Percentiles rank a stretch among this genome's conserved stretches.
Evolutionary conservation across 2,113 vertebrate genomes (phyloP).

Genomic region (Oophaga pumilio): DNA sequence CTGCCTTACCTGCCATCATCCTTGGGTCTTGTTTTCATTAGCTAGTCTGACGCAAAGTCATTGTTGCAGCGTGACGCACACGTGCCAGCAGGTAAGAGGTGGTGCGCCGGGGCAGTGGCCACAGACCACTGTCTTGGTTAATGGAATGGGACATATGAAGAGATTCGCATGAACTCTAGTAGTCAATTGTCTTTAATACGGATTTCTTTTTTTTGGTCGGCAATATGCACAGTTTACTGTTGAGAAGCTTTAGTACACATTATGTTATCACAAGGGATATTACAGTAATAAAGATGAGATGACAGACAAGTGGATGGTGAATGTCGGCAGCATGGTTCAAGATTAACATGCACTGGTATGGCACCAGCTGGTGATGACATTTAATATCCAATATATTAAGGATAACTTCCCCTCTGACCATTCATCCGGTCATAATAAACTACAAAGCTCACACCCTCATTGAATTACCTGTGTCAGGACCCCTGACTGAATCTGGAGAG

Average conservation of each 20-base stretch:
- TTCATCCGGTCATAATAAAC: neutral
- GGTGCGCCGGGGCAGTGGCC: too few species aligned
- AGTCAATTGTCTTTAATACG: neutral
- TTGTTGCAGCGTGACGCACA: too few species aligned
- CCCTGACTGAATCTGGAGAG: conserved; percentile 93
- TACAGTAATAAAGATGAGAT: neutral
- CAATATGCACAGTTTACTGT: neutral
- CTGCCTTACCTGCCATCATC: too few species aligned
- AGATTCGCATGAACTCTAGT: too few species aligned
- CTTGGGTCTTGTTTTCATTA: too few species aligned
- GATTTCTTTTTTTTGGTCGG: neutral
- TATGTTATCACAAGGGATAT: neutral
- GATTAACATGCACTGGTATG: neutral
- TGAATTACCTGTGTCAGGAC: conserved; percentile 90
- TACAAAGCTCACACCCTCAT: neutral
- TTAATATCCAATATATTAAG: neutral
- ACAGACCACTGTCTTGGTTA: too few species aligned
- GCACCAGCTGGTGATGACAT: neutral
- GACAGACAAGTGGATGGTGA: neutral
- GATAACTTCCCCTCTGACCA: neutral
- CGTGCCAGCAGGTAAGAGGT: too few species aligned
- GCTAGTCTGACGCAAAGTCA: too few species aligned
- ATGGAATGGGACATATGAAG: too few species aligned
- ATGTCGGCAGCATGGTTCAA: neutral
- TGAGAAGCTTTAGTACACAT: neutral